Base-by-base conservation (phyloP, 2,113 vertebrate species). In the Atrichornis clamosus region DNA sequence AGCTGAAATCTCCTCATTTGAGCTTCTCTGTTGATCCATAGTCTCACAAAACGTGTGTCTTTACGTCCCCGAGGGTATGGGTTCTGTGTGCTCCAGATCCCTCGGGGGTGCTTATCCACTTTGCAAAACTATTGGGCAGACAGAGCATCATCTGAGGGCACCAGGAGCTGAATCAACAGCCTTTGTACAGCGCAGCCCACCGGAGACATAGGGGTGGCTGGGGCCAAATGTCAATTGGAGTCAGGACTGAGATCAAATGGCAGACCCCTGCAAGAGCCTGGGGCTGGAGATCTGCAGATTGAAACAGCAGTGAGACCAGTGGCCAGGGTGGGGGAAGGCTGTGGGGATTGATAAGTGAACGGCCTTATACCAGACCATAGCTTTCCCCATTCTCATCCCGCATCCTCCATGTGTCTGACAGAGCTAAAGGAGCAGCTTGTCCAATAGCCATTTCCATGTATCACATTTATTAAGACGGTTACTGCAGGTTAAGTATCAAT, bases 401-500 rank as follows among this genome's bases (percentile, higher is more conserved):
- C 53, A 58, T 32, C 33, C 63, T 64, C 70, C 84, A 53, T 89
- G 42, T 22, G 19, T 44, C 67, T 89, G 65, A 30, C 56, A 95
- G 37, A 82, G 39, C 37, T 89, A 27, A 64, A 64, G 35, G 76
- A 87, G 33, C 39, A 63, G 37, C 67, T 52, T 86, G 58, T 62
- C 90, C 72, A 58, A 77, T 55, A 94, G 37, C 63, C 23, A 27
- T 95, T 94, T 94, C 56, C 83, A 97, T 94, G 87, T 27, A 75
- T 84, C 78, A 65, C 89, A 75, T 89, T 97, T 97, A 91, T 96
- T 96, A 93, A 92, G 84, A 84, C 64, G 77, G 82, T 96, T 94
- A 97, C 83, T 91, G 89, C 84, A 81, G 93, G 93, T 98, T 97
- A 97, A 97, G 94, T 97, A 92, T 79, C 94, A 85, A 87, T 73